Conservation (phyloP, 2,797 vertebrate genomes). For the Sternarchorhynchus goeldii region DNA sequence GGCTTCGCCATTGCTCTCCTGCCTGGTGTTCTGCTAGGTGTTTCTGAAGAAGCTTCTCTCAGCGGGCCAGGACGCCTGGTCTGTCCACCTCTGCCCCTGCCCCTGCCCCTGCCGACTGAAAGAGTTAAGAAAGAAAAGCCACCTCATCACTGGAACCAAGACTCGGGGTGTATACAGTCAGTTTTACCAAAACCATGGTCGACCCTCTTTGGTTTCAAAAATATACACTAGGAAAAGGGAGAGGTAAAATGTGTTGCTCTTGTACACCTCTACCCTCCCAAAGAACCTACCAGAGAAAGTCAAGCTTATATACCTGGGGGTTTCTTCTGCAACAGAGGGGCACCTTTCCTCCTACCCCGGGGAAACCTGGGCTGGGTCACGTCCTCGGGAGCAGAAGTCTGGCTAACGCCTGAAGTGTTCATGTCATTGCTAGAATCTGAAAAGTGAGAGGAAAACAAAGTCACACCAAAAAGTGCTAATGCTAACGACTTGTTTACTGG, state of each 20-base stretch:
- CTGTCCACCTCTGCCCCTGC: conserved; percentile 76
- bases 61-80: conserved; percentile 73
- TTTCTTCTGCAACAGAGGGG: conserved; percentile 74
- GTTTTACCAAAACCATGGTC: background rate
- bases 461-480: background rate
- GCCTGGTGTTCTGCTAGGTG: conserved; percentile 71
- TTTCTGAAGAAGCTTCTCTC: conserved; percentile 67
- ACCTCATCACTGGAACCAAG: background rate
- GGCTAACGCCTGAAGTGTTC: conserved; percentile 78
- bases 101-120: conserved; percentile 54
- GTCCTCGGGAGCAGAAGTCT: conserved; percentile 75
- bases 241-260: background rate
- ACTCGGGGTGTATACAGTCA: too few species aligned
- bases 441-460: conserved; percentile 26
- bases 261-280: too few species aligned
- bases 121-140: conserved; percentile 3
- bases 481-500: background rate
- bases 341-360: conserved; percentile 71
- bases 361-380: conserved; percentile 74
- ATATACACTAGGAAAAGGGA: background rate
- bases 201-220: background rate
- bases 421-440: conserved; percentile 76
- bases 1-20: conserved; percentile 72
- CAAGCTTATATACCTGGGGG: conserved; percentile 77
- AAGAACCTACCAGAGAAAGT: background rate